Conservation (phyloP, 37 sponge, comb jelly and placozoan genomes). For the Spongilla lacustris region DNA sequence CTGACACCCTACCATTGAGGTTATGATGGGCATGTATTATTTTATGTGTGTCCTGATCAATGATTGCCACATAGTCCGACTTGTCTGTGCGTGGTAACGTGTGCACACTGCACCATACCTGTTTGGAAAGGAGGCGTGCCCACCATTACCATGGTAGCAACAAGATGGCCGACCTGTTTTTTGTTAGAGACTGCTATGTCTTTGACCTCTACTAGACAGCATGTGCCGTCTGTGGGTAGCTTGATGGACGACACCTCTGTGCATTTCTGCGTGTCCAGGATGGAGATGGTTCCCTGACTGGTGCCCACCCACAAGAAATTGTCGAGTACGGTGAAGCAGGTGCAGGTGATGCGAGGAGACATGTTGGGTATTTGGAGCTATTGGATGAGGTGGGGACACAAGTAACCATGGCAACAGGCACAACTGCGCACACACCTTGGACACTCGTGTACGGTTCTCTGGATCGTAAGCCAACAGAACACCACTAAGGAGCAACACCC, state of each 20-base stretch:
- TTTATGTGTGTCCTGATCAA: conserved; percentile 46
- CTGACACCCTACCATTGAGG: conserved; percentile 53
- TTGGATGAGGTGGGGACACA: neutral
- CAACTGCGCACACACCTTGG: conserved; percentile 32
- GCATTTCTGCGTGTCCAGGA: conserved; percentile 25
- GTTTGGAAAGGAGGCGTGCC: neutral
- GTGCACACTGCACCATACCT: conserved; percentile 78
- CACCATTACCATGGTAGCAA: neutral
- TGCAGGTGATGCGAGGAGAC: conserved; percentile 31
- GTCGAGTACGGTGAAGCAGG: conserved; percentile 59
- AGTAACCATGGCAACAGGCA: neutral
- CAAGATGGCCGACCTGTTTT: conserved; percentile 41
- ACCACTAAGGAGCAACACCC: conserved; percentile 69
- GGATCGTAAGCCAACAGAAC: conserved; percentile 71
- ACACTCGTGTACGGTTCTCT: conserved; percentile 45
- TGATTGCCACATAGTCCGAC: conserved; percentile 49
- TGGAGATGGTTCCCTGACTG: conserved; percentile 49
- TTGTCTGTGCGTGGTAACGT: conserved; percentile 28
- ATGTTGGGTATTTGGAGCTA: conserved; percentile 65
- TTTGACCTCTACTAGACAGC: conserved; percentile 59
- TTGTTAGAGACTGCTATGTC: conserved; percentile 55
- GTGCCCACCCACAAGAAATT: conserved; percentile 61
- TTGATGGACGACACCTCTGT: too few relatives aligned
- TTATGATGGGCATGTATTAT: conserved; percentile 24
- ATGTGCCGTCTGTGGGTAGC: too few relatives aligned